Base-by-base conservation (phyloP, 2,113 vertebrate genomes). In the Ranitomeya variabilis region DNA sequence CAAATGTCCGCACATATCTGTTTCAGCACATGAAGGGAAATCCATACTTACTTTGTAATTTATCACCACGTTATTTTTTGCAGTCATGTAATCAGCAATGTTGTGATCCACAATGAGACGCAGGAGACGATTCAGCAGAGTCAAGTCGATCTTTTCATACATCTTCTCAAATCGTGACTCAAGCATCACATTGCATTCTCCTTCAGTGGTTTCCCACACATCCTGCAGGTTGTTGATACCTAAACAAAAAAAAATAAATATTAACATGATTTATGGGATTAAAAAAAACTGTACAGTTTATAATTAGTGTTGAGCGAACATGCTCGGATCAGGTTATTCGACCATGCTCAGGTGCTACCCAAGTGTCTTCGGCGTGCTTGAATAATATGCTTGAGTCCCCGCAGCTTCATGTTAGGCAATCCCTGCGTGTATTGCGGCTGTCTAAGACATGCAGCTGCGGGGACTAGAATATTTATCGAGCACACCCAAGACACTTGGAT, bases 101-200 rank as follows among this genome's bases (percentile, higher is more conserved):
- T 99, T 99, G 95, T 99, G 99, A 91, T 99, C 99, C 0, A 99
- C 99, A 0, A 99, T 99, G 54, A 99, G 97, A 91, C 99, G 97
- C 90, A 99, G 92, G 88, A 99, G 95, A 90, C 99, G 97, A 93
- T 99, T 99, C 69, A 99, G 97, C 92, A 99, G 91, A 0, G 99
- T 99, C 96, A 99, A 88, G 92, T 99, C 99, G 13, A 99, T 99
- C 95, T 99, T 99, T 93, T 99, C 99, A 4, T 99, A 99, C 99
- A 99, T 99, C 93, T 99, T 99, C 94, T 99, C 99, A 81, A 99
- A 99, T 31, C 98, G 97, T 0, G 99, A 99, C 81, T 99, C 99
- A 87, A 99, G 94, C 99, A 99, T 99, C 89, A 99, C 99, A 0
- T 99, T 99, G 92, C 99, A 99, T 86, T 99, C 99, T 0, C 99